Conservation (phyloP, 2,888 invertebrate species). For the Bellardia pandia region DNA sequence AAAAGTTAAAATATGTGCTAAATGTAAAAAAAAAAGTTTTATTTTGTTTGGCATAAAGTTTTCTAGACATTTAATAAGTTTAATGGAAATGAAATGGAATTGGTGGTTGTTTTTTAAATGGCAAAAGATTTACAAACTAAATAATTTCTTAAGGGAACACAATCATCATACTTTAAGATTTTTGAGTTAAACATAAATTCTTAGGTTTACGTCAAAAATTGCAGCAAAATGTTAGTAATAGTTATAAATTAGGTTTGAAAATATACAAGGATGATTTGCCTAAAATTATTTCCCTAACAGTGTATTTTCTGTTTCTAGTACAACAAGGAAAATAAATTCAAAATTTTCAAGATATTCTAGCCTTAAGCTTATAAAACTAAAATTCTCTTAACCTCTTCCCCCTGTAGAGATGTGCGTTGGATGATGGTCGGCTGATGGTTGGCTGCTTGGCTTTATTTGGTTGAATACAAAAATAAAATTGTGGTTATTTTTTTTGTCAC, state of each 20-base stretch:
- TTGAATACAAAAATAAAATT: conserved; percentile 45
- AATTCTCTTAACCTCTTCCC: background rate
- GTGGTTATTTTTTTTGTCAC: conserved; percentile 43
- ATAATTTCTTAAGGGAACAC: background rate
- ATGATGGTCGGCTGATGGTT: background rate
- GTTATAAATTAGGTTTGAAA: background rate
- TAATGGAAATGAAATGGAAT: background rate
- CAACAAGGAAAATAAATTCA: conserved; percentile 15
- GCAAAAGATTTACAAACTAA: background rate
- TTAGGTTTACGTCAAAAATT: background rate
- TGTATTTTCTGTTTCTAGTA: background rate
- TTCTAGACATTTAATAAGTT: conserved; percentile 36
- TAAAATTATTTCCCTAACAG: conserved; percentile 11
- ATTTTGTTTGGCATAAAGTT: conserved; percentile 2
- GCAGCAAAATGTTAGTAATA: background rate
- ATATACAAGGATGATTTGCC: conserved; percentile 35
- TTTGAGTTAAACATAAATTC: background rate
- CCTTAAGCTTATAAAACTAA: conserved; percentile 33
- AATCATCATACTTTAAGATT: too few species aligned
- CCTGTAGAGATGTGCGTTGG: background rate
- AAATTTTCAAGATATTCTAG: conserved; percentile 50
- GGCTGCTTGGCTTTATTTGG: conserved; percentile 10
- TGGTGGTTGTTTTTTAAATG: background rate
- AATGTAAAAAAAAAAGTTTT: background rate
- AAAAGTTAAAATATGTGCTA: background rate